Evolutionary conservation across 1,140 invertebrate genomes (phyloP), one percentile per base, ranked within the genome.

Genomic region (Lasioglossum baleicum): DNA sequence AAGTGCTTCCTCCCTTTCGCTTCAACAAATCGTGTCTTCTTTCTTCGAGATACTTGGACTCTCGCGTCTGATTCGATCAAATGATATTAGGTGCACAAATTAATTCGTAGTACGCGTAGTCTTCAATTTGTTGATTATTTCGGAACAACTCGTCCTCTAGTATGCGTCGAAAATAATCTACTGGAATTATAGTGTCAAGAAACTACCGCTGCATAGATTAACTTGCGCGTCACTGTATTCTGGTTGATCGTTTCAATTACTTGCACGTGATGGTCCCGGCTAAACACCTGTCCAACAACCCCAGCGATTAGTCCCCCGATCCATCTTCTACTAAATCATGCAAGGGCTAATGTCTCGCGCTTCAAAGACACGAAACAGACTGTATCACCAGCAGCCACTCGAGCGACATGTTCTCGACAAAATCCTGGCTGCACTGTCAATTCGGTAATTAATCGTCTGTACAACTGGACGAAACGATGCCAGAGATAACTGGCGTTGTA

Each of bases 201-300:
- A 20, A 0, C 17, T n/a, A 20, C 6, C 17, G 8, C 6, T n/a
- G 7, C 17, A 58, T 8, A n/a, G n/a, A 58, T 58, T 7, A n/a
- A n/a, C n/a, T 58, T 58, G 20, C 56, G 7, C 5, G 56, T 58
- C 56, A 58, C 56, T n/a, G 56, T 58, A n/a, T 58, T 58, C 20
- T 7, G 56, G 56, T 7, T 20, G 56, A 58, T n/a, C 17, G 17
- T n/a, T 58, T 58, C 56, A n/a, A 35, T 35, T 35, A 63, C 31
- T 63, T 35, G 26, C 26, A 35, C 26, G 31, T 20, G 15, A 64
- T 20, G 17, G 13, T 64, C 61, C 31, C 15, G 8, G 2, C 20
- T 44, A 40, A 58, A 58, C 61, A 64, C 8, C 40, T 65, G 64
- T 65, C 40, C 64, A 44, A 65, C 64, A 65, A 40, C 44, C 20